Base-by-base conservation (phyloP, 2,888 invertebrate species). In the Aelia acuminata region DNA sequence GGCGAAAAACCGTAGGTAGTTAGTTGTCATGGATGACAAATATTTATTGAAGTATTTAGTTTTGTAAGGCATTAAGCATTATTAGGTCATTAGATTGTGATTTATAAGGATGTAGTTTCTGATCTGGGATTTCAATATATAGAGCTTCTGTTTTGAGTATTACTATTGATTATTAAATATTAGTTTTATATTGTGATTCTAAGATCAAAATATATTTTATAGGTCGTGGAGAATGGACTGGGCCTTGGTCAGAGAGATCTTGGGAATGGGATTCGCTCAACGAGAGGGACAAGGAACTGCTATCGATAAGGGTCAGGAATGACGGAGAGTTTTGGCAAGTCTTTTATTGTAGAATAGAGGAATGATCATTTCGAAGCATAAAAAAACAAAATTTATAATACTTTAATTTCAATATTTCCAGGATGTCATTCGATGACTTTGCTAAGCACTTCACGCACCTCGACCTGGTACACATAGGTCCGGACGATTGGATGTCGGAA, bases 401-500 rank as follows among this genome's bases (percentile, higher is more conserved):
- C n/a, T n/a, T 35, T 18, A 1, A 31, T 39, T 43, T 47, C 39
- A n/a, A 35, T 49, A 31, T 70, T 43, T 20, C 10, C 43, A 95
- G 95, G 95, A 95, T 96, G 95, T 94, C 95, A 26, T 94, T 96
- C 92, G 94, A 94, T 87, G 96, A 96, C 91, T 95, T 96, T 92
- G 94, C 94, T 86, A 92, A 93, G 26, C 94, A 94, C 91, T 96
- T 96, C 93, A 94, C 94, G 4, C 94, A 95, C 91, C 93, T 95
- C 90, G 95, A 95, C 92, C 93, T 96, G 91, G 95, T 96, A 90
- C 96, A 96, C 92, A 94, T 96, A 90, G 96, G 95, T 18, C 96
- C 96, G 22, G 96, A 96, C 92, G 95, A 95, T 92, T 95, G 96
- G 95, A 94, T 95, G 94, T 92, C 93, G 91, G 95, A 95, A 92